Evolutionary conservation across 1,140 invertebrate genomes (phyloP).

Genomic region (Acromyrmex heyeri): DNA sequence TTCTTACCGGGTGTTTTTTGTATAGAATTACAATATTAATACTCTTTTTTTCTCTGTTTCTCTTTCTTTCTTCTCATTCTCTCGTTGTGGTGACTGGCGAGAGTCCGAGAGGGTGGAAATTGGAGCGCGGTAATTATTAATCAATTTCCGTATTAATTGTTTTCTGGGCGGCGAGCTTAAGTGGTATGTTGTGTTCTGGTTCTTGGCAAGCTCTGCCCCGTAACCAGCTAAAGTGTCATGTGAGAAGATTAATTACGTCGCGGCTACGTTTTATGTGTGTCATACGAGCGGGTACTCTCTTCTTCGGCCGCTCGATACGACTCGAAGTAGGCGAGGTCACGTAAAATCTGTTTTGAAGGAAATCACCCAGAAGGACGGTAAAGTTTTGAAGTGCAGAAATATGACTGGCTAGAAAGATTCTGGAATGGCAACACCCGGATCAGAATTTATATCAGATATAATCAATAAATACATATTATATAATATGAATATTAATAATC

Average conservation of each 20-base stretch:
- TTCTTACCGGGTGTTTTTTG: background rate
- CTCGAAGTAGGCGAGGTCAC: slow-evolving; percentile 52
- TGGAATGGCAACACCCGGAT: background rate
- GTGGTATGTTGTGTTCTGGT: slow-evolving; percentile 82
- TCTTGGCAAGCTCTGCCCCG: slow-evolving; percentile 78
- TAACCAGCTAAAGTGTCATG: slow-evolving; percentile 81
- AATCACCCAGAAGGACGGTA: background rate
- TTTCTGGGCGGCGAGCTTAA: slow-evolving; percentile 79
- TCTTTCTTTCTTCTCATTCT: slow-evolving; percentile 2
- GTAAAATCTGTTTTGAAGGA: slow-evolving; percentile 33
- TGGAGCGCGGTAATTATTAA: slow-evolving; percentile 81
- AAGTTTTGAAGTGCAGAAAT: background rate
- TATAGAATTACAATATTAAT: slow-evolving; percentile 26
- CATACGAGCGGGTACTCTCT: slow-evolving; percentile 68
- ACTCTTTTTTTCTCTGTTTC: slow-evolving; percentile 18
- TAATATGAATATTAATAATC: slow-evolving; percentile 22
- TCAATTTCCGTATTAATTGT: slow-evolving; percentile 84
- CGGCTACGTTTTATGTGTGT: slow-evolving; percentile 71
- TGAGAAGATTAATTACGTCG: slow-evolving; percentile 82
- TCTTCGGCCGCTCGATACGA: slow-evolving; percentile 66
- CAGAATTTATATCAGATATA: background rate
- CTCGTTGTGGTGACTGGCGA: slow-evolving; percentile 67
- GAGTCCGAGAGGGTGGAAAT: slow-evolving; percentile 68
- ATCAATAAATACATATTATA: background rate
- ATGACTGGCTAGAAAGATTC: background rate